These are phyloP conservation scores for Micropoecilia bifurca DNA, from an alignment of 2,797 vertebrate species.

Conservation along the genomic window DNA sequence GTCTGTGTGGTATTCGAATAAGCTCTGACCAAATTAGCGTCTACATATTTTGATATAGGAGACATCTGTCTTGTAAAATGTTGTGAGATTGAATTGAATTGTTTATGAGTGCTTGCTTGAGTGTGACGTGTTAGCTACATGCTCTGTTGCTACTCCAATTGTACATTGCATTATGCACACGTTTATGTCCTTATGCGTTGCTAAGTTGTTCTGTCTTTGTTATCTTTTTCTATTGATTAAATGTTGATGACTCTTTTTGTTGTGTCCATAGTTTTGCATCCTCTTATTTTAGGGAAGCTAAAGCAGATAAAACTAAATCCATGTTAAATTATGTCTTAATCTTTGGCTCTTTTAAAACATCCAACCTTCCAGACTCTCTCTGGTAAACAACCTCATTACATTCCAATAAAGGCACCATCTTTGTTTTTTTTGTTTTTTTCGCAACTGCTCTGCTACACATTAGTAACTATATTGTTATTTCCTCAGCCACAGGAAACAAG, in stretches of 20 bases:
- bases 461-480: constrained; percentile 18
- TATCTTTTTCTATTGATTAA: neutral
- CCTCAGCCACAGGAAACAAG: constrained; percentile 25
- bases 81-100: neutral
- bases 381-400: constrained; percentile 22
- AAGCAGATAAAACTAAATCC: neutral
- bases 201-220: neutral
- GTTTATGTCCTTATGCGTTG: neutral
- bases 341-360: constrained; percentile 2
- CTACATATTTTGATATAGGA: too few species aligned
- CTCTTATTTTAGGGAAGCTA: neutral
- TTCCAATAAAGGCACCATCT: constrained; percentile 17
- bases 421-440: constrained; percentile 17
- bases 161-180: too few species aligned
- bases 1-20: too few species aligned
- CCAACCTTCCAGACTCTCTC: neutral
- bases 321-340: constrained; percentile 2
- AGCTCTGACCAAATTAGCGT: too few species aligned
- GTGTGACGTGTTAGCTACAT: neutral
- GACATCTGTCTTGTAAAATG: too few species aligned
- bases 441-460: constrained; percentile 10
- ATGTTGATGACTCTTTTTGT: neutral
- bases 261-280: neutral
- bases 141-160: neutral
- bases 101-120: neutral